Base-by-base conservation (phyloP, 1,140 invertebrate genomes). In the Copidosoma floridanum region DNA sequence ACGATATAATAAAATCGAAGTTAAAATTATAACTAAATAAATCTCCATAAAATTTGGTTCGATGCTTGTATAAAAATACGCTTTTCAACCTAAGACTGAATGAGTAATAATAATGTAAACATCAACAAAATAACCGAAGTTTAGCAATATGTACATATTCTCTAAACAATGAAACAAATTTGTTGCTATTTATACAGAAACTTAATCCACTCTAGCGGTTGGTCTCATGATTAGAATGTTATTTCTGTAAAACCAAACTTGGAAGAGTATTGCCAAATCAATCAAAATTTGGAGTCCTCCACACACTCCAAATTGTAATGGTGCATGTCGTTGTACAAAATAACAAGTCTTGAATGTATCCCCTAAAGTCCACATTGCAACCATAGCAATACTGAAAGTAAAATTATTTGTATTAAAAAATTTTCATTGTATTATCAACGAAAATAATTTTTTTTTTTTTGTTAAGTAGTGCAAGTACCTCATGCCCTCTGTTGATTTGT, bases 301-400 rank as follows among this genome's bases (percentile, higher is more conserved):
- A 82, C 97, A 99, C 38, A 99, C 83, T 86, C 89, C 92, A 82
- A 99, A 99, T 77, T 99, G 97, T 27, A 91, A 81, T 1, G 97
- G 97, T 11, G 94, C 91, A 64, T 90, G 84, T 66, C 93, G 85
- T 53, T 94, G 74, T 58, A 98, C 84, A 80, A 99, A 99, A 77
- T 99, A 99, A 51, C 88, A 85, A 62, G 97, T 99, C 82, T 99
- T 99, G 77, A 97, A 99, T 40, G 96, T 81, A 83, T 99, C 97
- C 66, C 91, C 91, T 65, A 87, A 84, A 10, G 94, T 93, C 97
- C 97, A 99, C 88, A 99, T 93, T 18, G 92, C 80, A 35, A 99
- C 97, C 97, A 99, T 99, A 62, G 86, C 84, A 61, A 92, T 80
- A 76, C 89, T 93, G 78, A 71, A 88, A 84, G 75, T 8, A 48